A percentile compares a stretch with the other conserved stretches of the same genome.
phyloP scores from a whole-genome alignment of 2,797 vertebrate genomes.

The Neoniphon sammara region DNA sequence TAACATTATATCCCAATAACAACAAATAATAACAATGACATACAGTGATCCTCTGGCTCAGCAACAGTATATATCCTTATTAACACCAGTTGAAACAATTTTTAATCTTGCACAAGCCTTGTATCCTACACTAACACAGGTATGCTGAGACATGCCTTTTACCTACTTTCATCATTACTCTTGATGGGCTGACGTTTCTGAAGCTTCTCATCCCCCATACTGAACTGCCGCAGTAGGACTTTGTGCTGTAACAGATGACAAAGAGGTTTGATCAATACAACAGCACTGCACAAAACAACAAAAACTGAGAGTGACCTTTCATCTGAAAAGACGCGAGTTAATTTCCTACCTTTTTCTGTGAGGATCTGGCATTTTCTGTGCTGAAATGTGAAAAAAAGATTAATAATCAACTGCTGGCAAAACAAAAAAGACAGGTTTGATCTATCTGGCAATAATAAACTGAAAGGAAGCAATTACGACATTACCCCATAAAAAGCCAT shows the following conservation, averaged over 20 bases:
- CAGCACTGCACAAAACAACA: neutral
- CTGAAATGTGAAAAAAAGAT: constrained; percentile 77
- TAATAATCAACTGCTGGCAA: neutral
- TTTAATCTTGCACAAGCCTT: neutral
- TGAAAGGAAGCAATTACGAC: too few relatives aligned
- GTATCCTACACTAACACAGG: neutral
- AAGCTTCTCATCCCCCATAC: constrained; percentile 89
- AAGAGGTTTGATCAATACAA: constrained; percentile 9
- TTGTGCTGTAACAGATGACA: constrained; percentile 87
- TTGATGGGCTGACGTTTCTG: constrained; percentile 94
- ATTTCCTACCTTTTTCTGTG: constrained; percentile 90
- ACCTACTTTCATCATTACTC: constrained; percentile 93
- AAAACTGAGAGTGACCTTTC: neutral
- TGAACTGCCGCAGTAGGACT: constrained; percentile 94
- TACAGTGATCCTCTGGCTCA: neutral
- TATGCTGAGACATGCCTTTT: neutral
- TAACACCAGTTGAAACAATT: neutral
- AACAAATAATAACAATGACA: too few relatives aligned
- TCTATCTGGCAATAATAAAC: neutral
- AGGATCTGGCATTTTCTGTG: constrained; percentile 88
- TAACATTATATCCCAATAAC: too few relatives aligned
- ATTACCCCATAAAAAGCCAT: too few relatives aligned
- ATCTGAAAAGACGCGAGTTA: neutral
- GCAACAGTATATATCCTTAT: neutral
- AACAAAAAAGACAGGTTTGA: neutral